These are phyloP conservation scores for Dromococcyx pavoninus DNA, from an alignment of 2,797 vertebrate species.

Conservation along the genomic window DNA sequence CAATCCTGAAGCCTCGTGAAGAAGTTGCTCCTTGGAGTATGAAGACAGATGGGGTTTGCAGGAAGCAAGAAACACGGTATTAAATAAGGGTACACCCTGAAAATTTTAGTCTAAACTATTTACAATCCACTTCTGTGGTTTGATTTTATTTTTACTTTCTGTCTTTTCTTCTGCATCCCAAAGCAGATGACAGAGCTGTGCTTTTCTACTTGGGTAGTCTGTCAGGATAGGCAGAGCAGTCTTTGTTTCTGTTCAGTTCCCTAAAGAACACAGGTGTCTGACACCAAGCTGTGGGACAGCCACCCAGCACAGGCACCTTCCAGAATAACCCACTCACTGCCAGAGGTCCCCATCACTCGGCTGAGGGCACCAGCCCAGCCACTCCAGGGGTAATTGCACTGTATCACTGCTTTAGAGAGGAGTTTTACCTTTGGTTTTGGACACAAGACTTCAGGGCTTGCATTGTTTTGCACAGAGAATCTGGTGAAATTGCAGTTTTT, in stretches of 20 bases:
- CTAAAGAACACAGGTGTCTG: background rate
- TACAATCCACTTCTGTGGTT: background rate
- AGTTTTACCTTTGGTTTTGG: background rate
- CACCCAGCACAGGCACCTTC: background rate
- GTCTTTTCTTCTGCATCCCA: background rate
- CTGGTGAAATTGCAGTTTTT: background rate
- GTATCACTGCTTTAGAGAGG: background rate
- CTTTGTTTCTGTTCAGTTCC: background rate
- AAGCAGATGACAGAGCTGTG: background rate
- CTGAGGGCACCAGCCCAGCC: background rate
- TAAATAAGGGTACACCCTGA: background rate
- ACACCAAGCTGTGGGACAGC: background rate
- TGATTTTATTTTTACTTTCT: background rate
- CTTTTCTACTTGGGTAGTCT: background rate
- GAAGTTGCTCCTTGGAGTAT: background rate
- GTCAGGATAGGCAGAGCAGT: background rate
- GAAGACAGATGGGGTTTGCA: background rate
- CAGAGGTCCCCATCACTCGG: background rate
- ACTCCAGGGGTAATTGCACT: background rate
- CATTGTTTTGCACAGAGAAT: background rate
- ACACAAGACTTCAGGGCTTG: background rate
- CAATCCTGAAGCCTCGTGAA: background rate
- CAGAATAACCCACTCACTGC: background rate
- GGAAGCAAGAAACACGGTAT: background rate
- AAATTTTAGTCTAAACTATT: background rate